These are phyloP conservation scores for Marronus borbonicus DNA, from an alignment of 2,888 invertebrate species.

Conservation along the genomic window DNA sequence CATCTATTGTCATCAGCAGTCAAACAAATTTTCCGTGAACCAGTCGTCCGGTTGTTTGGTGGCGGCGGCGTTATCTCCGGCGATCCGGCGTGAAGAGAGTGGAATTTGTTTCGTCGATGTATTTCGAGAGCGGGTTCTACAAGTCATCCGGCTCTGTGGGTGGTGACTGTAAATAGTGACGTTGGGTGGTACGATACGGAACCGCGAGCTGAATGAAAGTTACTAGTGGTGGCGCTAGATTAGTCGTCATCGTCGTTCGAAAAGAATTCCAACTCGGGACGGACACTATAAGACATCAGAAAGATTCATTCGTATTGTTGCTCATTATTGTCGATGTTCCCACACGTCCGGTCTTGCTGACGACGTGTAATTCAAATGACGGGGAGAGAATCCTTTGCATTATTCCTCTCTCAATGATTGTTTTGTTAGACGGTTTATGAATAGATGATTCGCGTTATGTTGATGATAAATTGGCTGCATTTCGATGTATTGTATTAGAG, in stretches of 20 bases:
- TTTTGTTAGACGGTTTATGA: constrained; percentile 30
- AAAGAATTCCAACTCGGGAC: constrained; percentile 24
- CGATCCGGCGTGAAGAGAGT: constrained; percentile 5
- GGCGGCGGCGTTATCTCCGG: constrained; percentile 2
- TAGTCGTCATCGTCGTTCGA: constrained; percentile 29
- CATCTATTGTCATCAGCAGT: constrained; percentile 63
- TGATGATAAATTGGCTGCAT: constrained; percentile 13
- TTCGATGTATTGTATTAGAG: background rate
- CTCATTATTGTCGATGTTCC: constrained; percentile 38
- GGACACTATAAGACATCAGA: constrained; percentile 26
- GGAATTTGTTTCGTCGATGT: constrained; percentile 51
- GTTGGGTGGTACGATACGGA: constrained; percentile 61
- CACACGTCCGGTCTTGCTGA: constrained; percentile 20
- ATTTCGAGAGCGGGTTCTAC: constrained; percentile 54
- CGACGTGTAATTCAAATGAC: constrained; percentile 33
- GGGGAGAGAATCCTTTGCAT: background rate
- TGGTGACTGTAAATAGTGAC: constrained; percentile 60
- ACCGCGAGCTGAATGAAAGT: constrained; percentile 54
- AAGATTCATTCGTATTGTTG: constrained; percentile 15
- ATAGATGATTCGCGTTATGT: constrained; percentile 14
- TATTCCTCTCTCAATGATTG: constrained; percentile 16
- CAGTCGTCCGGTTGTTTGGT: constrained; percentile 54
- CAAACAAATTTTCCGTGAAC: constrained; percentile 58
- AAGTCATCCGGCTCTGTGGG: constrained; percentile 62
- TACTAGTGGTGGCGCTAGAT: constrained; percentile 58